Base-by-base conservation (phyloP, 1,140 invertebrate species). In the Fragariocoptes setiger region DNA sequence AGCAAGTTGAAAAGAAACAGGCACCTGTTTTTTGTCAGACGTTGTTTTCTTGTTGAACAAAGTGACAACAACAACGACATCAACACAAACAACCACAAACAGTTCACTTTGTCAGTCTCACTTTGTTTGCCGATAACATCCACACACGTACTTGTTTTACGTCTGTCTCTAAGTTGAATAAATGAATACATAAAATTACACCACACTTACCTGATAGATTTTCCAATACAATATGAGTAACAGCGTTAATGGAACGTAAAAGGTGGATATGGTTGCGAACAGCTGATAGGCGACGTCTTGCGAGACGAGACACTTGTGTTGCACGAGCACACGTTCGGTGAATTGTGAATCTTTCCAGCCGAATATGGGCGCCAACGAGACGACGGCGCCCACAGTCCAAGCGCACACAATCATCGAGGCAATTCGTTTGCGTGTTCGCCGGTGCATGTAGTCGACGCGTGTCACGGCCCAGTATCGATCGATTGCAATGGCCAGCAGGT, bases 391-490 rank as follows among this genome's bases (percentile, higher is more conserved):
- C 1, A 76, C 70, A 4, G 68, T 55, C 82, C 82, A 90, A 4
- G 85, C 76, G 15, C 78, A 57, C 35, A 73, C 66, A 42, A 97
- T 82, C 76, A 95, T 82, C 17, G 70, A 65, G 45, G 78, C 71
- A 50, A 95, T 88, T 43, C 76, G 65, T 35, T 44, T 40, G 4
- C 40, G 35, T 19, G 43, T 82, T 50, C 82, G 64, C 35, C 74
- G 74, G 57, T 83, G 75, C 51, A 85, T 79, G 62, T 92, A 90
- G 63, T 85, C 79, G 43, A 90, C 72, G 57, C 85, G 71, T 37
- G 82, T 88, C 47, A 90, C 80, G 43, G 79, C 78, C 80, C 80
- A 88, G 58, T 85, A 94, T 72, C 82, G 71, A 61, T 90, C 82
- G 15, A 86, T 60, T 36, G 82, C 79, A 46, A 90, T 86, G 44